phyloP scores from a whole-genome alignment of 2,797 vertebrate genomes.

The Atherinosoma microstoma region DNA sequence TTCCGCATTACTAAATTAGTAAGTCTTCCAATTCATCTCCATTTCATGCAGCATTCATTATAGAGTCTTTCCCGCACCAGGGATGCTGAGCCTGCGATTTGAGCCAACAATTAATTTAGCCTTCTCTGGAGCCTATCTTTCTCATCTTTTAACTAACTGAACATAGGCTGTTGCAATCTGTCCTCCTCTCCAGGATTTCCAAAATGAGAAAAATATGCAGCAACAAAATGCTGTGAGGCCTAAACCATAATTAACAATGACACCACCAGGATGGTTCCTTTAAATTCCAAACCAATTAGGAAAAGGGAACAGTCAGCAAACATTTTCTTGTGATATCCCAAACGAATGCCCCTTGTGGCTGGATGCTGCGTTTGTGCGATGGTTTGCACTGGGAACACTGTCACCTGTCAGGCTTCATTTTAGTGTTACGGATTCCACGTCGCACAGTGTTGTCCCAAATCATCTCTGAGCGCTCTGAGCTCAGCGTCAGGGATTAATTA shows the following conservation, averaged over 20 bases:
- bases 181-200: constrained; percentile 51
- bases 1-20: constrained; percentile 58
- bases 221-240: constrained; percentile 42
- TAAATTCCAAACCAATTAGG: constrained; percentile 73
- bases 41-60: constrained; percentile 59
- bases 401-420: constrained; percentile 72
- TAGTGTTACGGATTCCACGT: constrained; percentile 51
- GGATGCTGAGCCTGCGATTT: constrained; percentile 65
- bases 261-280: constrained; percentile 57
- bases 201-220: constrained; percentile 44
- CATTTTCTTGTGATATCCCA: constrained; percentile 54
- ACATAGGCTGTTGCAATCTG: constrained; percentile 58
- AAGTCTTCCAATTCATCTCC: constrained; percentile 57
- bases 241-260: constrained; percentile 72
- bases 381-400: constrained; percentile 39
- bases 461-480: constrained; percentile 24
- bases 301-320: constrained; percentile 71
- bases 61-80: constrained; percentile 34
- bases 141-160: constrained; percentile 62
- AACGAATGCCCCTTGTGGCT: constrained; percentile 59
- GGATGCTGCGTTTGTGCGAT: constrained; percentile 26
- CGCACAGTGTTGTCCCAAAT: constrained; percentile 36
- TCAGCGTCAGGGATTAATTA: constrained; percentile 75
- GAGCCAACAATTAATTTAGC: constrained; percentile 65
- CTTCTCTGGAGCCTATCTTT: constrained; percentile 51